Conservation (phyloP, 1,140 invertebrate species). For the Planococcus citri region DNA sequence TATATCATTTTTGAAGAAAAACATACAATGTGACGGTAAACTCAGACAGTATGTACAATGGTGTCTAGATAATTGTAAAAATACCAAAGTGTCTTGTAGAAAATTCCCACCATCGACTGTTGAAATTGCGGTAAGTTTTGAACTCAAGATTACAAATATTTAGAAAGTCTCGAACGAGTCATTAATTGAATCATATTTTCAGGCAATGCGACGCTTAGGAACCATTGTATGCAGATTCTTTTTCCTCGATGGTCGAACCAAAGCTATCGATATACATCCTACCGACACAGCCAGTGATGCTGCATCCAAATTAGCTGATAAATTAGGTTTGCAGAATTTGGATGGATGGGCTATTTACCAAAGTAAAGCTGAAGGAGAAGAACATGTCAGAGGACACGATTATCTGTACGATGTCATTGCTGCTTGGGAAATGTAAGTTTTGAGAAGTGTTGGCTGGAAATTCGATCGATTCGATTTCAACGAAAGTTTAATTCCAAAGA, state of each 20-base stretch:
- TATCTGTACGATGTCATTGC: slow-evolving; percentile 90
- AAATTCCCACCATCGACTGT: slow-evolving; percentile 79
- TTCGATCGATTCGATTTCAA: neutral
- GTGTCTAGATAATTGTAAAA: slow-evolving; percentile 85
- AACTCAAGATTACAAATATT: no score
- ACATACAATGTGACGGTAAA: slow-evolving; percentile 53
- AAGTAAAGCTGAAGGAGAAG: slow-evolving; percentile 66
- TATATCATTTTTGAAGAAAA: slow-evolving; percentile 62
- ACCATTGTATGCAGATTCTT: slow-evolving; percentile 91
- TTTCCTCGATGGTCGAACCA: slow-evolving; percentile 87
- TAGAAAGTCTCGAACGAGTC: neutral
- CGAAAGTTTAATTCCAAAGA: neutral
- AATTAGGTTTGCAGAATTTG: slow-evolving; percentile 65
- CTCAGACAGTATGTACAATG: slow-evolving; percentile 79
- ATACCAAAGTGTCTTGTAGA: slow-evolving; percentile 65
- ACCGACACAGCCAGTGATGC: slow-evolving; percentile 86
- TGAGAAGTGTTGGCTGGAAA: neutral
- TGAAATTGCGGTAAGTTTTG: slow-evolving; percentile 68
- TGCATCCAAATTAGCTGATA: slow-evolving; percentile 73
- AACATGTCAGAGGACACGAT: slow-evolving; percentile 84
- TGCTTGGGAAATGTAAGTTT: slow-evolving; percentile 74
- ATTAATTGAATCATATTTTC: slow-evolving; percentile 22
- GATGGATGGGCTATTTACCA: slow-evolving; percentile 94
- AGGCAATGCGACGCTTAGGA: slow-evolving; percentile 78
- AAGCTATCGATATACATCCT: slow-evolving; percentile 88